phyloP scores from a whole-genome alignment of 2,113 vertebrate genomes.

The Coturnix japonica region DNA sequence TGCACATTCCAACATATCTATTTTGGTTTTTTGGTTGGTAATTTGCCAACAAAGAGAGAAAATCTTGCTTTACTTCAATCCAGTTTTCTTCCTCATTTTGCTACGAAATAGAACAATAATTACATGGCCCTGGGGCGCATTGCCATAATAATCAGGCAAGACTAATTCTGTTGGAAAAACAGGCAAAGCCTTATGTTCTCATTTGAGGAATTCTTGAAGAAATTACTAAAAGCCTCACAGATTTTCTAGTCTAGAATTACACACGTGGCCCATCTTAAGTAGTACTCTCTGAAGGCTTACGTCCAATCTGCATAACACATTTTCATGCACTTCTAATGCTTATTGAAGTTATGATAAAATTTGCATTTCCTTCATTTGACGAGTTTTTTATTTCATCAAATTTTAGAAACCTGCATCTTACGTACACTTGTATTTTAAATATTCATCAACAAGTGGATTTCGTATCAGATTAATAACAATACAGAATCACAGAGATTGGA shows the following conservation, averaged over 20 bases:
- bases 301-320: background rate
- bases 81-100: background rate
- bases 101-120: background rate
- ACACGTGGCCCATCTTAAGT: background rate
- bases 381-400: background rate
- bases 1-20: background rate
- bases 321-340: background rate
- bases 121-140: background rate
- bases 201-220: background rate
- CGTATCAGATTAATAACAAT: background rate
- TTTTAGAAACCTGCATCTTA: background rate
- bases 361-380: background rate
- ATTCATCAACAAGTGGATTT: background rate
- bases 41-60: background rate
- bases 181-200: background rate
- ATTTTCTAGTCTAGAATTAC: background rate
- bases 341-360: background rate
- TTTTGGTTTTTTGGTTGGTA: background rate
- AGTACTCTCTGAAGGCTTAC: background rate
- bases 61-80: background rate
- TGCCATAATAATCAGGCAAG: background rate
- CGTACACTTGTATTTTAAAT: background rate
- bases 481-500: no score
- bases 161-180: background rate
- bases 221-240: background rate